These are phyloP conservation scores for Nerophis lumbriciformis DNA, from an alignment of 2,113 vertebrate species.

Conservation along the genomic window DNA sequence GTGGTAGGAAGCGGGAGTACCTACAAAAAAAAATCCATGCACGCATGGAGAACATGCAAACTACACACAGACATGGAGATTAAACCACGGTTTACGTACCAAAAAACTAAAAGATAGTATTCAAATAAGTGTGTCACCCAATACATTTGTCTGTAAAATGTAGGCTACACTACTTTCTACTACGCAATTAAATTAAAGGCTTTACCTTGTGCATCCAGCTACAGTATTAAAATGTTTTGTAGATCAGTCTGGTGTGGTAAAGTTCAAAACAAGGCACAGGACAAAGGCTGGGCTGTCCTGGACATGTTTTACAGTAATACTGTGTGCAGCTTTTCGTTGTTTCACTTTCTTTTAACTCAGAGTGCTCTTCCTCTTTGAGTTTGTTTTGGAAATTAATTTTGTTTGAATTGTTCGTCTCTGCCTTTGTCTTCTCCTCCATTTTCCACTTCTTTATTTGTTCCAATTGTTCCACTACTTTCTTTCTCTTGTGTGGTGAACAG, in stretches of 20 bases:
- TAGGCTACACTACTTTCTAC: too few relatives aligned
- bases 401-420: too few relatives aligned
- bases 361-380: not conserved
- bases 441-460: constrained; percentile 5
- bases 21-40: too few relatives aligned
- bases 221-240: constrained; percentile 24
- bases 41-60: too few relatives aligned
- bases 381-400: not conserved
- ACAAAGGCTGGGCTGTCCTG: constrained; percentile 59
- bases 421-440: not conserved
- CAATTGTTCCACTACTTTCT: constrained; percentile 29
- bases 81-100: too few relatives aligned
- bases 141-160: too few relatives aligned
- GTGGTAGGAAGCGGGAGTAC: too few relatives aligned
- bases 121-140: too few relatives aligned
- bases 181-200: not conserved
- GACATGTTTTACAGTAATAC: constrained; percentile 61
- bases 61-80: too few relatives aligned
- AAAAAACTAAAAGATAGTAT: too few relatives aligned
- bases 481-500: constrained; percentile 47
- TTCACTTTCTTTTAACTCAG: constrained; percentile 8
- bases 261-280: constrained; percentile 65
- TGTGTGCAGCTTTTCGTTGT: constrained; percentile 8
- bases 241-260: constrained; percentile 62
- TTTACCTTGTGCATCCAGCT: constrained; percentile 48